Conservation (phyloP, 1,140 invertebrate genomes). For the Formica exsecta region DNA sequence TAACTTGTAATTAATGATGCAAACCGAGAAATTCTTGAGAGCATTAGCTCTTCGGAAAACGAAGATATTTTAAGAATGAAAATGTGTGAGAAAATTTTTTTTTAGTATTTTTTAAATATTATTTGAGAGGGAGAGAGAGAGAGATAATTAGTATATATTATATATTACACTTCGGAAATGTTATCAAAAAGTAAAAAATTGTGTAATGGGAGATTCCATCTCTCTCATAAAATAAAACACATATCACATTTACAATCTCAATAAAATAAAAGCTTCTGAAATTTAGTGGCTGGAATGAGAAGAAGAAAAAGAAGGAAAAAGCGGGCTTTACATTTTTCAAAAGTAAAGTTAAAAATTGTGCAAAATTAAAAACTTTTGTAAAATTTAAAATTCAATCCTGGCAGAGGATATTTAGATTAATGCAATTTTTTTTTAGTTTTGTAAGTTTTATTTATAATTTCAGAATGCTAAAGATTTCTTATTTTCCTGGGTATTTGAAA, state of each 20-base stretch:
- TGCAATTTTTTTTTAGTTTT: not conserved
- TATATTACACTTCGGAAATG: not conserved
- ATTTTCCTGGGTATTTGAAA: not conserved
- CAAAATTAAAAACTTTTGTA: not conserved
- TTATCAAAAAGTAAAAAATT: not conserved
- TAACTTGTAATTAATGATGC: slow-evolving; percentile 49
- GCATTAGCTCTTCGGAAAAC: slow-evolving; percentile 21
- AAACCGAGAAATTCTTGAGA: slow-evolving; percentile 20
- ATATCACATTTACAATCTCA: slow-evolving; percentile 15
- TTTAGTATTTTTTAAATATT: not conserved
- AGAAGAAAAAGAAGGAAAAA: slow-evolving; percentile 16
- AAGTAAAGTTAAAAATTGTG: not conserved
- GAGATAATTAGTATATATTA: not conserved
- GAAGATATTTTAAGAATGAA: slow-evolving; percentile 17
- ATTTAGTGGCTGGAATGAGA: slow-evolving; percentile 15
- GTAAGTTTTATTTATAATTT: not conserved
- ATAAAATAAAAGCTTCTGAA: slow-evolving; percentile 2
- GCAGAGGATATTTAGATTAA: not conserved
- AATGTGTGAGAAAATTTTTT: slow-evolving; percentile 12
- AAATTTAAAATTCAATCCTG: not conserved
- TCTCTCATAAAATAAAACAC: not conserved
- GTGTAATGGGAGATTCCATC: not conserved
- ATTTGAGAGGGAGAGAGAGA: not conserved
- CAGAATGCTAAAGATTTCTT: not conserved
- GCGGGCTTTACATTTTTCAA: not conserved